Evolutionary conservation across 2,797 vertebrate genomes (phyloP).

Genomic region (Myotis planiceps): DNA sequence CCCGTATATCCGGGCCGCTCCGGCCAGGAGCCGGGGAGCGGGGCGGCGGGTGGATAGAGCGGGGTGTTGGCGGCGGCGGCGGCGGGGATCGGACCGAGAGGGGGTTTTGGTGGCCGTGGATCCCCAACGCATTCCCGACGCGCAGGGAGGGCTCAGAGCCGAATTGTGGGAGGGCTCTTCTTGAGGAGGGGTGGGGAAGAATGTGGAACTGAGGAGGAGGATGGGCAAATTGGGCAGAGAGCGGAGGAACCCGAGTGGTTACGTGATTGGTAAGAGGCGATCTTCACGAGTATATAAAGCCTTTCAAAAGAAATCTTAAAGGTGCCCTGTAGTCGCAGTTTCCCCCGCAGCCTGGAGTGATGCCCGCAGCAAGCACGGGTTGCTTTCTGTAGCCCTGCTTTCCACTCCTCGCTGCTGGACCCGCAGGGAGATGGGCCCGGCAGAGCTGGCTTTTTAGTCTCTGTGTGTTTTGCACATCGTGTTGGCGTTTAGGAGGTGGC

Average conservation of each 20-base stretch:
- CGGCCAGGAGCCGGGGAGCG: neutral
- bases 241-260: neutral
- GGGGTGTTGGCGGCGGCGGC: neutral
- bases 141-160: neutral
- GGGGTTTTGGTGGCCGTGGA: neutral
- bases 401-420: neutral
- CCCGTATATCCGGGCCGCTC: neutral
- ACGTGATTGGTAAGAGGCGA: neutral
- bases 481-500: neutral
- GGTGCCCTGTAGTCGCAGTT: neutral
- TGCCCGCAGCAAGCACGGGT: neutral
- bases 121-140: neutral
- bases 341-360: neutral
- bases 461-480: neutral
- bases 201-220: neutral
- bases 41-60: too few species aligned
- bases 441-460: neutral
- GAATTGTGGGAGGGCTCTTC: neutral
- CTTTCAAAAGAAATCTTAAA: neutral
- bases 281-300: neutral
- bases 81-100: accelerated
- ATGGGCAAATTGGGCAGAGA: neutral
- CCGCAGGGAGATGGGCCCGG: neutral
- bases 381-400: neutral
- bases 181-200: neutral